phyloP scores from a whole-genome alignment of 2,888 invertebrate species.

The Brenthis hecate region DNA sequence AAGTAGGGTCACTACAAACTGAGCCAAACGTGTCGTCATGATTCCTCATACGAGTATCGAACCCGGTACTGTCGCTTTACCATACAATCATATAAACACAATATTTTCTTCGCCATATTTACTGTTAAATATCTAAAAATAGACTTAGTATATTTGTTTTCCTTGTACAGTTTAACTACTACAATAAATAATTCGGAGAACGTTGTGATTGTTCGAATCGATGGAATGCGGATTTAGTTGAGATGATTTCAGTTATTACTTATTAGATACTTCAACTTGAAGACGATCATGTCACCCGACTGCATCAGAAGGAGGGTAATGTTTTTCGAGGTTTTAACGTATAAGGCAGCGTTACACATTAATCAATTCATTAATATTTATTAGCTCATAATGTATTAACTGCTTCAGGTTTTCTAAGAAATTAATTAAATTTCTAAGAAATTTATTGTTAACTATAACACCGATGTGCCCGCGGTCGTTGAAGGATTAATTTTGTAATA shows the following conservation, averaged over 20 bases:
- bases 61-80: background rate
- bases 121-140: constrained; percentile 7
- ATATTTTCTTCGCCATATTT: background rate
- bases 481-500: too few species aligned
- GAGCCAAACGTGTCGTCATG: too few species aligned
- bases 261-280: background rate
- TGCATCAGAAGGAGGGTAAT: too few species aligned
- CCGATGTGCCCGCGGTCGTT: too few species aligned
- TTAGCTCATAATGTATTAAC: too few species aligned
- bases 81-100: background rate
- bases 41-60: background rate
- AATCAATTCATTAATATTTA: too few species aligned
- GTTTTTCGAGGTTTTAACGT: background rate
- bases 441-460: too few species aligned
- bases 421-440: too few species aligned
- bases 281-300: background rate
- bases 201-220: constrained; percentile 27
- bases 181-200: constrained; percentile 33
- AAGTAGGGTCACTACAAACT: too few species aligned
- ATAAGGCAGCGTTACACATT: background rate
- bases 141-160: constrained; percentile 29
- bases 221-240: constrained; percentile 38
- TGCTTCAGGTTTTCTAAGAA: too few species aligned
- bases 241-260: constrained; percentile 2
- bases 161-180: constrained; percentile 25